phyloP scores from a whole-genome alignment of 2,797 vertebrate species.

The Orestias chungarensis region DNA sequence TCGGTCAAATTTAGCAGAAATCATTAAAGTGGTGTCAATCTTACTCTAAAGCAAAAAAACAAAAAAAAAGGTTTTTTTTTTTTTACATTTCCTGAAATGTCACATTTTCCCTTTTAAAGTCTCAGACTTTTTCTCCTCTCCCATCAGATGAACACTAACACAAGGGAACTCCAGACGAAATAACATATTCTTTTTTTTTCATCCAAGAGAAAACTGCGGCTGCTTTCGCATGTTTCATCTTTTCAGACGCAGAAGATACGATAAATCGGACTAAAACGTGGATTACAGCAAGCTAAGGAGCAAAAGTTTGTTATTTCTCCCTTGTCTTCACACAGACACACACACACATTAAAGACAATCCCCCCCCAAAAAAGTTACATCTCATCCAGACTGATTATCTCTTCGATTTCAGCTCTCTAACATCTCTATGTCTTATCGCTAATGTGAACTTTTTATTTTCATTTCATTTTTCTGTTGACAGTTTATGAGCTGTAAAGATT shows the following conservation, averaged over 20 bases:
- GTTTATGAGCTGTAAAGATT: conserved; percentile 44
- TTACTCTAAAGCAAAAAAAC: conserved; percentile 4
- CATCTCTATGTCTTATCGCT: conserved; percentile 31
- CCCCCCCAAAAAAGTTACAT: conserved; percentile 44
- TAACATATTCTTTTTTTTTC: conserved; percentile 30
- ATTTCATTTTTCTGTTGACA: conserved; percentile 20
- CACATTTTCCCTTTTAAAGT: conserved; percentile 26
- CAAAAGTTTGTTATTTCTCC: conserved; percentile 25
- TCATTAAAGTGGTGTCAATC: neutral
- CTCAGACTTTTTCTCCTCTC: conserved; percentile 45
- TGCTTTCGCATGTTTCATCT: conserved; percentile 31
- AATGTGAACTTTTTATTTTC: conserved; percentile 14
- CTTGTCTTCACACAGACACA: neutral
- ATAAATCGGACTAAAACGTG: conserved; percentile 51
- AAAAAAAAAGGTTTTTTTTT: neutral
- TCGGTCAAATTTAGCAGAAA: neutral
- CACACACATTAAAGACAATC: no score
- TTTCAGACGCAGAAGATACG: conserved; percentile 52
- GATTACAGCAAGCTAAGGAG: conserved; percentile 55
- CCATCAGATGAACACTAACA: conserved; percentile 62
- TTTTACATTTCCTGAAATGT: conserved; percentile 5
- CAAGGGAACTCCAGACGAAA: conserved; percentile 52
- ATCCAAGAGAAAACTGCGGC: conserved; percentile 42
- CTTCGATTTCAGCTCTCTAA: conserved; percentile 10
- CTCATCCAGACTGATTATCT: conserved; percentile 36